Evolutionary conservation across 2,113 vertebrate genomes (phyloP).

Genomic region (Crypturellus undulatus): DNA sequence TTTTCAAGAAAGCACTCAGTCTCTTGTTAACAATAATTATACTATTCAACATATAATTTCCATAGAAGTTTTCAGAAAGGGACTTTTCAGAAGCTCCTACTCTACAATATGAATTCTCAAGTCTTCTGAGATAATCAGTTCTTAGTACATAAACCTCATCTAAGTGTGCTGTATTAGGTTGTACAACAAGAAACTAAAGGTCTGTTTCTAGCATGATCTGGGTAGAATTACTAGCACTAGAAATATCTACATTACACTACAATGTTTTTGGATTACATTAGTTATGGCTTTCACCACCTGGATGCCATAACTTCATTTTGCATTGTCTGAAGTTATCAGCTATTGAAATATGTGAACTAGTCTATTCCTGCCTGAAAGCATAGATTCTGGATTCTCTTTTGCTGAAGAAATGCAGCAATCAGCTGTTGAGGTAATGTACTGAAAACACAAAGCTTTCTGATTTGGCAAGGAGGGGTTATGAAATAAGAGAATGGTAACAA

Average conservation of each 20-base stretch:
- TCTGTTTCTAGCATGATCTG: neutral
- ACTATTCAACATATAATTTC: neutral
- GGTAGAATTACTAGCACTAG: neutral
- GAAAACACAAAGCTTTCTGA: neutral
- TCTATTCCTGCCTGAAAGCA: neutral
- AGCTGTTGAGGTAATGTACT: fast-evolving
- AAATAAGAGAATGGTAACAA: neutral
- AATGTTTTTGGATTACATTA: neutral
- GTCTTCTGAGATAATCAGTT: neutral
- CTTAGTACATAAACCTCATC: neutral
- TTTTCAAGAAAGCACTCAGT: neutral
- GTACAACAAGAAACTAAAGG: neutral
- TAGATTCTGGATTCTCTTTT: neutral
- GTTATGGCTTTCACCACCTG: neutral
- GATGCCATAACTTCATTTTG: neutral
- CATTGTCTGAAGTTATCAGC: neutral
- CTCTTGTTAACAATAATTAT: neutral
- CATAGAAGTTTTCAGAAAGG: neutral
- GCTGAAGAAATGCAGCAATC: neutral
- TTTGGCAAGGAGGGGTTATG: neutral
- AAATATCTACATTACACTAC: neutral
- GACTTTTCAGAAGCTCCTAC: neutral
- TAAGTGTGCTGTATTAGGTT: neutral
- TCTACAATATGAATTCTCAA: neutral
- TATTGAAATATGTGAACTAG: neutral